Evolutionary conservation across 2,888 invertebrate species (phyloP).

Genomic region (Acanthosepion lycidas): DNA sequence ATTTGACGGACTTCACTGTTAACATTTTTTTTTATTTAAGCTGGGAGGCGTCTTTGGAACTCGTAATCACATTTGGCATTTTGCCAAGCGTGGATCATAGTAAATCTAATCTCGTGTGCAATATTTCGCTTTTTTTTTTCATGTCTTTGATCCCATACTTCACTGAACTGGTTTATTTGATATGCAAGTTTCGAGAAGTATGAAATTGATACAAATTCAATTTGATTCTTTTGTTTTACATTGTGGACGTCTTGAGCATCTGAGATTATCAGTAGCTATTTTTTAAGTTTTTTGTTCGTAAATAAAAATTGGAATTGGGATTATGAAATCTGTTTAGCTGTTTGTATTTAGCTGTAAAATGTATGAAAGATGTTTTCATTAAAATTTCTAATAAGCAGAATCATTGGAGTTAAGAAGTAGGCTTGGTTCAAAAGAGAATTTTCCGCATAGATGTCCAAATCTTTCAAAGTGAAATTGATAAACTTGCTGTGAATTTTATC

Average conservation of each 20-base stretch:
- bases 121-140: background rate
- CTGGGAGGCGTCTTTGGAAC: background rate
- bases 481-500: no score
- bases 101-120: background rate
- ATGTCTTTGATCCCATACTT: background rate
- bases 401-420: no score
- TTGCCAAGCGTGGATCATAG: background rate
- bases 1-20: background rate
- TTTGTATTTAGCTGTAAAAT: no score
- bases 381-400: no score
- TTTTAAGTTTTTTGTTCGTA: background rate
- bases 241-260: background rate
- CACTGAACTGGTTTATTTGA: background rate
- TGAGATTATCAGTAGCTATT: background rate
- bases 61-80: background rate
- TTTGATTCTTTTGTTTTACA: background rate
- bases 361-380: no score
- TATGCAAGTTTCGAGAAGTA: background rate
- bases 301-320: no score
- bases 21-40: background rate
- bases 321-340: no score
- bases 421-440: no score
- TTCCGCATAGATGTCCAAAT: no score
- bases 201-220: background rate
- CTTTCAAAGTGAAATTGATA: no score